phyloP scores from a whole-genome alignment of 2,888 invertebrate genomes.

The Lacanobia wlatinum region DNA sequence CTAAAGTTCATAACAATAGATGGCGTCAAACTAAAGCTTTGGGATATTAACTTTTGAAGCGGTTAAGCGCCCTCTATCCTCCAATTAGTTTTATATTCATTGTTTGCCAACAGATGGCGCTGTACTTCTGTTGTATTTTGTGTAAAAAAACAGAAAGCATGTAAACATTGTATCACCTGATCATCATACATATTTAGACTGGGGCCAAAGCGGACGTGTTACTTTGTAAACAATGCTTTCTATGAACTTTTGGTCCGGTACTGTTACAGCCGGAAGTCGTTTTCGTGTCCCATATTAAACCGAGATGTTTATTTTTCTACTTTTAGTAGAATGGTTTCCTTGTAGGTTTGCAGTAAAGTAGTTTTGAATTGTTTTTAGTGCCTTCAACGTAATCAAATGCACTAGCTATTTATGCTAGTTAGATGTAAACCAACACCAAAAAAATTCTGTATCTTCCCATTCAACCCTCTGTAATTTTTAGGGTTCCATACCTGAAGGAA shows the following conservation, averaged over 20 bases:
- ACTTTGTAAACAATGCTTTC: conserved; percentile 45
- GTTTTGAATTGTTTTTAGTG: background rate
- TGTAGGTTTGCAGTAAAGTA: background rate
- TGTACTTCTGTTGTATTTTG: background rate
- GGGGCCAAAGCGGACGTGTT: background rate
- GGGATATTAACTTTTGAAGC: too few relatives aligned
- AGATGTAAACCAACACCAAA: background rate
- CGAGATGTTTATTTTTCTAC: conserved; percentile 9
- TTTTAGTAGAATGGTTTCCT: background rate
- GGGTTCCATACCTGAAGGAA: too few relatives aligned
- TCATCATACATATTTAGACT: background rate
- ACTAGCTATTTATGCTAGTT: background rate
- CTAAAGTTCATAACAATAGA: too few relatives aligned
- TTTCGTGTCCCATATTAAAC: conserved; percentile 16
- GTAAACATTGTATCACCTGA: conserved; percentile 33
- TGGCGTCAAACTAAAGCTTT: too few relatives aligned
- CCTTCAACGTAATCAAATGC: background rate
- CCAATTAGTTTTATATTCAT: background rate
- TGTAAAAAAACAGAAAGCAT: background rate
- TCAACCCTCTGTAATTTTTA: too few relatives aligned
- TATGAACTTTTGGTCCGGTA: conserved; percentile 15
- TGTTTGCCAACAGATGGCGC: conserved; percentile 27
- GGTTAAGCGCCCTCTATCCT: conserved; percentile 32
- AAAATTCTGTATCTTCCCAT: background rate
- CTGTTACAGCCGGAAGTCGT: conserved; percentile 14